These are phyloP conservation scores for Sebastolobus altivelis DNA, from an alignment of 2,797 vertebrate species.

Conservation along the genomic window DNA sequence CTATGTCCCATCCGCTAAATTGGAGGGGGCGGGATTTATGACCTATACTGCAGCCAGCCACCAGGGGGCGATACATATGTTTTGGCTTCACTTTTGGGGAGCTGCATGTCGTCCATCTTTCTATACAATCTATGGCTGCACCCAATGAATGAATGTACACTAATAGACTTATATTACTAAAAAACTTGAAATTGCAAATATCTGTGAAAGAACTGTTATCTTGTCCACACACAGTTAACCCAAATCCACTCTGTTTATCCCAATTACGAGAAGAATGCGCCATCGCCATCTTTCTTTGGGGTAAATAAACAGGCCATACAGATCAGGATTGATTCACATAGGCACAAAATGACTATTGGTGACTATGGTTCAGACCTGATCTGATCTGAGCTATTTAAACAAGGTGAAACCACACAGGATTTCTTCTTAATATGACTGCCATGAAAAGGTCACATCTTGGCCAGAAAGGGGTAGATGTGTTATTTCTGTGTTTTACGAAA, in stretches of 20 bases:
- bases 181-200: conserved; percentile 24
- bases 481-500: not conserved
- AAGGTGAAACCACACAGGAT: not conserved
- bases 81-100: no score
- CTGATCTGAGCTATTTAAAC: not conserved
- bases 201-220: not conserved
- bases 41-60: no score
- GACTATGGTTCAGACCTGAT: not conserved
- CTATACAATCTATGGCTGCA: not conserved
- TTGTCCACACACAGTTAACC: conserved; percentile 13
- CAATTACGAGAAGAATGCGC: conserved; percentile 39
- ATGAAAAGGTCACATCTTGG: not conserved
- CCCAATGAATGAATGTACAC: not conserved
- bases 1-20: no score
- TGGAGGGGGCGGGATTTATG: no score
- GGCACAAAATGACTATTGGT: conserved; percentile 4
- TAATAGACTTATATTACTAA: not conserved
- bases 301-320: conserved; percentile 54
- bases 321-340: conserved; percentile 15
- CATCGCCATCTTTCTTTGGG: not conserved
- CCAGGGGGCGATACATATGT: no score
- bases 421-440: not conserved
- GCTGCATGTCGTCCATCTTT: no score
- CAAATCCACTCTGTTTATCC: conserved; percentile 33
- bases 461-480: not conserved